A percentile compares a stretch with the other conserved stretches of the same genome.
Evolutionary conservation across 2,113 vertebrate genomes (phyloP).

Genomic region (Chlorocebus sabaeus): DNA sequence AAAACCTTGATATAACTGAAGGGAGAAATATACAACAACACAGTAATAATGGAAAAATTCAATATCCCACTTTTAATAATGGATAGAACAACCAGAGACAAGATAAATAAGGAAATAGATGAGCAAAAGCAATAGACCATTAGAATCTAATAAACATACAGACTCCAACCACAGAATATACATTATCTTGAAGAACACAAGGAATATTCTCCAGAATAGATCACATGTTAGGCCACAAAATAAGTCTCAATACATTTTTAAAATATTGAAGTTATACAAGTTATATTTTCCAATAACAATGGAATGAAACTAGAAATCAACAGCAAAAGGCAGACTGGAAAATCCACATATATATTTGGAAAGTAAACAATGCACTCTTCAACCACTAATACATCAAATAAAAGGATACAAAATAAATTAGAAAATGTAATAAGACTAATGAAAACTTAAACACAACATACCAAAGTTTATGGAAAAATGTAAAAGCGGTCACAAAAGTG

Average conservation of each 20-base stretch:
- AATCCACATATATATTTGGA: neutral
- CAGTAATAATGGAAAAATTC: neutral
- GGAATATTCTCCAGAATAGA: neutral
- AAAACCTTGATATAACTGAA: neutral
- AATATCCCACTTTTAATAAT: neutral
- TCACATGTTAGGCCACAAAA: neutral
- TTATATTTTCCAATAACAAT: neutral
- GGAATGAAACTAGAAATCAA: neutral
- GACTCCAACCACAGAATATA: neutral
- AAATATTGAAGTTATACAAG: neutral
- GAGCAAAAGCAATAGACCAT: neutral
- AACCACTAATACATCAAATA: neutral
- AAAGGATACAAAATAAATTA: neutral
- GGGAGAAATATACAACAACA: neutral
- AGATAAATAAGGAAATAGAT: neutral
- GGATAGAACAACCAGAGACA: neutral
- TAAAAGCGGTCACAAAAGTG: neutral
- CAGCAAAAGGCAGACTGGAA: neutral
- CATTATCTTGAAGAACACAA: neutral
- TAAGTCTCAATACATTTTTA: neutral
- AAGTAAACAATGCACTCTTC: neutral
- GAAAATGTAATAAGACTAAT: neutral
- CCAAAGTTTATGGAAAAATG: neutral
- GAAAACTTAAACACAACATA: neutral
- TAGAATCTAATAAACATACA: neutral